Percentiles rank a stretch among this genome's conserved stretches.
phyloP scores from a whole-genome alignment of 2,888 invertebrate species.

The Eutolmus rufibarbis region DNA sequence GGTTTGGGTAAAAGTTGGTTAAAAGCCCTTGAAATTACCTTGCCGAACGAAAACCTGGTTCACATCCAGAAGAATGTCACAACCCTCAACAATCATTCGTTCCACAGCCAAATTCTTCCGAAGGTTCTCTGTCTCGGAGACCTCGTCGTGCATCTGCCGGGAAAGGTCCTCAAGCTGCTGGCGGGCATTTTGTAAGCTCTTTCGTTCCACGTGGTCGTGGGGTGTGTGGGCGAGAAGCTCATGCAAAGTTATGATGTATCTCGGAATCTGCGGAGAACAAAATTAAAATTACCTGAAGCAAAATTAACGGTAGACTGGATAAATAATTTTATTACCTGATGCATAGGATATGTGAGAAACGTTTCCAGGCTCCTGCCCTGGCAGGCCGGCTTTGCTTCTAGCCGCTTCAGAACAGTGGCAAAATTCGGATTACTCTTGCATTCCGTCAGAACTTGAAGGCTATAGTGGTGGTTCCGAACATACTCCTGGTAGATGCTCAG shows the following conservation, averaged over 20 bases:
- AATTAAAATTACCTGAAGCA: neutral
- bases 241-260: constrained; percentile 90
- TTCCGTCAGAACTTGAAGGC: constrained; percentile 88
- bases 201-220: constrained; percentile 90
- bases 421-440: constrained; percentile 87
- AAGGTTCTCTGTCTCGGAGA: constrained; percentile 90
- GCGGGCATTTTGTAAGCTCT: constrained; percentile 85
- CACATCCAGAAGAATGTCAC: constrained; percentile 89
- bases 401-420: constrained; percentile 76
- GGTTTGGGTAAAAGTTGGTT: neutral
- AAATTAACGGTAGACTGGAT: neutral
- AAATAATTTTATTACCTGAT: constrained; percentile 71
- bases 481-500: constrained; percentile 94
- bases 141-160: constrained; percentile 64
- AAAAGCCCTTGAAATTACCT: constrained; percentile 66
- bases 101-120: constrained; percentile 91
- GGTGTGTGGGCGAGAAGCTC: constrained; percentile 91
- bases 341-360: constrained; percentile 93
- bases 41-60: constrained; percentile 93
- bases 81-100: constrained; percentile 92
- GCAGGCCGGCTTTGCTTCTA: constrained; percentile 86
- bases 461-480: constrained; percentile 92
- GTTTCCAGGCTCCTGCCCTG: constrained; percentile 86
- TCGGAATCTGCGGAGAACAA: constrained; percentile 73
- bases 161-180: constrained; percentile 87